Base-by-base conservation (phyloP, 2,113 vertebrate genomes). In the Oreochromis aureus region DNA sequence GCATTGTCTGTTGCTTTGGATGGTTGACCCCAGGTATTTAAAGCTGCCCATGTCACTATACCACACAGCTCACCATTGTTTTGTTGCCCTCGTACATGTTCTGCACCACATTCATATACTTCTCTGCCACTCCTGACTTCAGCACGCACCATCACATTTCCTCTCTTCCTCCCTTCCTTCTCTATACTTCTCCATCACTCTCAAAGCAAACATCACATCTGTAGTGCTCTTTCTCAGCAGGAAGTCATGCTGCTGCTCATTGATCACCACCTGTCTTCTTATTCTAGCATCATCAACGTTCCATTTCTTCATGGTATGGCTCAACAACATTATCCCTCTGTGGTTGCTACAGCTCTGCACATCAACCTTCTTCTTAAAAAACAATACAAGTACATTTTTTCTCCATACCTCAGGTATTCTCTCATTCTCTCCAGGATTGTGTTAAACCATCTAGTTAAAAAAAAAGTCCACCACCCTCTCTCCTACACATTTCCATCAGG, bases 231-330 rank as follows among this genome's bases (percentile, higher is more conserved):
- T 39, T 39, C 19, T 39, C 34, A 39, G 61, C 34, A 36, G 0
- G 32, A 63, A 34, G 59, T 39, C 1, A 66, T 34, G 58, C 51
- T 54, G 9, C 51, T 56, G 55, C 30, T 19, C 30, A 34, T 19
- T 63, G 59, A 39, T 22, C 19, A 7, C 19, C 63, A 69, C 19
- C 34, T 2, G 0, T 69, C 19, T 13, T n/a, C 19, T 69, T 2
- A 69, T n/a, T 39, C 61, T 0, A 0, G 32, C 34, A 0, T 69
- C 32, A 69, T 0, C 6, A 5, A 39, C 19, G 2, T 66, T 0
- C 34, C 19, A 66, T 22, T 39, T 36, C 0, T n/a, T 39, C 34
- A 13, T 66, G 34, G 0, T 2, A 0, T 39, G 61, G 6, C 61
- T 66, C 61, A 66, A 7, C 61, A 66, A 39, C 34, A 13, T 36